phyloP scores from a whole-genome alignment of 2,888 invertebrate species.

The Euspilapteryx auroguttella region DNA sequence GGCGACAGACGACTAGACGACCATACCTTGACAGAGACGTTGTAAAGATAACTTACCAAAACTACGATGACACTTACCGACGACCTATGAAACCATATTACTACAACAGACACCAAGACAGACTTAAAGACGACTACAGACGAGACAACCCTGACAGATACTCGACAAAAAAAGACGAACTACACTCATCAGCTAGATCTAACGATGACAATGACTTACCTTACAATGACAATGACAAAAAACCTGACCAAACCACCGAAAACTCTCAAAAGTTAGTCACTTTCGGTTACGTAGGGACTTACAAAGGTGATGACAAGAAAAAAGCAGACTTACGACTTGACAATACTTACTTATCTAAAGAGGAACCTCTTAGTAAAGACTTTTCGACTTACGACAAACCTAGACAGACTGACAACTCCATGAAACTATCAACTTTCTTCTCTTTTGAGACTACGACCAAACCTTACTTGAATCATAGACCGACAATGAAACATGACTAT shows the following conservation, averaged over 20 bases:
- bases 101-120: slow-evolving; percentile 22
- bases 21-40: slow-evolving; percentile 31
- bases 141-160: slow-evolving; percentile 21
- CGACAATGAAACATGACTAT: slow-evolving; percentile 41
- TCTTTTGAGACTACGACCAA: slow-evolving; percentile 40
- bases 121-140: slow-evolving; percentile 13
- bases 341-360: slow-evolving; percentile 10
- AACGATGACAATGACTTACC: slow-evolving; percentile 20
- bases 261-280: slow-evolving; percentile 46
- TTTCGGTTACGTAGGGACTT: slow-evolving; percentile 51
- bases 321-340: slow-evolving; percentile 1
- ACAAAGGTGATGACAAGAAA: slow-evolving; percentile 22
- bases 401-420: slow-evolving; percentile 11
- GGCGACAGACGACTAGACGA: slow-evolving; percentile 37
- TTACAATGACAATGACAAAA: slow-evolving; percentile 11
- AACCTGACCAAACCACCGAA: slow-evolving; percentile 24
- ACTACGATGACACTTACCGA: slow-evolving; percentile 46
- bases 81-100: slow-evolving; percentile 12
- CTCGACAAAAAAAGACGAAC: slow-evolving; percentile 17
- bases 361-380: slow-evolving; percentile 31
- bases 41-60: slow-evolving; percentile 51
- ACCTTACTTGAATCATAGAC: slow-evolving; percentile 33
- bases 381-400: slow-evolving; percentile 25
- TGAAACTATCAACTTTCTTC: slow-evolving; percentile 43
- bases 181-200: slow-evolving; percentile 37